A percentile compares a stretch with the other conserved stretches of the same genome.
These are phyloP conservation scores for Lamprotornis superbus DNA, from an alignment of 2,113 vertebrate species.

Conservation along the genomic window DNA sequence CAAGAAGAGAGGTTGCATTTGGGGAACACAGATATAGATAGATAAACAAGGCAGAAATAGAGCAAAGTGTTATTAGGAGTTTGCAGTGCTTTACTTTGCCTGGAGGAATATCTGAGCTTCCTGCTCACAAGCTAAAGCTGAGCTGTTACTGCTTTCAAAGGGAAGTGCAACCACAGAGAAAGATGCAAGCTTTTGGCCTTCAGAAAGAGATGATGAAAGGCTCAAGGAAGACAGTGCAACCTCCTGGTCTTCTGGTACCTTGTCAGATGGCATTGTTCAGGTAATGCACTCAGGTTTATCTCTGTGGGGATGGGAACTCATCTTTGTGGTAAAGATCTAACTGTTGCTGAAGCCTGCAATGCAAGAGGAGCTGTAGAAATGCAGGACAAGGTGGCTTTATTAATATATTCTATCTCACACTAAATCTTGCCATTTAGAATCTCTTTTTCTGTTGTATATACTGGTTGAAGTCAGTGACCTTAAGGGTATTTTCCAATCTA, in stretches of 20 bases:
- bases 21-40: not conserved
- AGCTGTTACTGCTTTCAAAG: slow-evolving; percentile 53
- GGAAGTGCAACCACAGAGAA: slow-evolving; percentile 27
- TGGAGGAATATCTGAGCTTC: not conserved
- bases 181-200: not conserved
- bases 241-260: slow-evolving; percentile 69
- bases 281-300: not conserved
- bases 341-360: not conserved
- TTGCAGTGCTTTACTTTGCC: not conserved
- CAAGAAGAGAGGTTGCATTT: not conserved
- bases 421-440: not conserved
- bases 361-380: not conserved
- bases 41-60: not conserved
- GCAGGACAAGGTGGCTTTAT: not conserved
- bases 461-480: not conserved
- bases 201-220: slow-evolving; percentile 5
- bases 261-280: slow-evolving; percentile 24
- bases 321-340: not conserved
- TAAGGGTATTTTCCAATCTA: not conserved
- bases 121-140: slow-evolving; percentile 13
- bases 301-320: not conserved
- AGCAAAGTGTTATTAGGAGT: not conserved
- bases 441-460: not conserved
- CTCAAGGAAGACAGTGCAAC: slow-evolving; percentile 47
- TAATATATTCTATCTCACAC: not conserved